Conservation (phyloP, 2,113 vertebrate genomes). For the Apus apus region DNA sequence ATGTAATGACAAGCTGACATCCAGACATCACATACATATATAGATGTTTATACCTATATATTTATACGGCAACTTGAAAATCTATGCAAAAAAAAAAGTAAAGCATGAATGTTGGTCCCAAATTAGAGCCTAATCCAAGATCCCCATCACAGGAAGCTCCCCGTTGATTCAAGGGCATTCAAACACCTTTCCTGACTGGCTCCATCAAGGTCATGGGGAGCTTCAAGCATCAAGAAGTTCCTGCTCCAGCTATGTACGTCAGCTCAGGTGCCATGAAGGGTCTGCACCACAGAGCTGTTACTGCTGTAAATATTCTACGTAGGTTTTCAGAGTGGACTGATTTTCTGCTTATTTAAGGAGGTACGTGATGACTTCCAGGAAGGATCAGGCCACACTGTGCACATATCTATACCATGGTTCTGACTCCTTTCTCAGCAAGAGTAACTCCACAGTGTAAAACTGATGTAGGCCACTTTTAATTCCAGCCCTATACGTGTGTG, state of each 20-base stretch:
- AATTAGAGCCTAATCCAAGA: background rate
- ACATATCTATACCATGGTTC: background rate
- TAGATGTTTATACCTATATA: background rate
- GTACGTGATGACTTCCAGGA: background rate
- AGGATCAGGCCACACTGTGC: background rate
- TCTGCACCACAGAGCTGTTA: background rate
- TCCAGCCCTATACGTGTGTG: background rate
- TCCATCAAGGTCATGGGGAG: background rate
- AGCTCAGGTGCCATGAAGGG: background rate
- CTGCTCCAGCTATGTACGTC: accelerated
- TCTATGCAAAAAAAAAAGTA: background rate
- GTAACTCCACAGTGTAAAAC: background rate
- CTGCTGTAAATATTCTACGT: background rate
- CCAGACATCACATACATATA: background rate
- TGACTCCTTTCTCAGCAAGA: background rate
- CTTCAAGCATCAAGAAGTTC: background rate
- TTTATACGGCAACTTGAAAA: background rate
- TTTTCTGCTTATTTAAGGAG: background rate
- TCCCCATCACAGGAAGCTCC: background rate
- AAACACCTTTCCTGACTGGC: background rate
- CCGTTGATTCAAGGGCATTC: background rate
- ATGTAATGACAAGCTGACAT: background rate
- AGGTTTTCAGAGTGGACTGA: background rate
- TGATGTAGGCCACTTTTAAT: background rate
- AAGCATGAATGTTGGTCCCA: background rate